These are phyloP conservation scores for Caenorhabditis plicata DNA, from an alignment of 2,888 invertebrate genomes.

Conservation along the genomic window DNA sequence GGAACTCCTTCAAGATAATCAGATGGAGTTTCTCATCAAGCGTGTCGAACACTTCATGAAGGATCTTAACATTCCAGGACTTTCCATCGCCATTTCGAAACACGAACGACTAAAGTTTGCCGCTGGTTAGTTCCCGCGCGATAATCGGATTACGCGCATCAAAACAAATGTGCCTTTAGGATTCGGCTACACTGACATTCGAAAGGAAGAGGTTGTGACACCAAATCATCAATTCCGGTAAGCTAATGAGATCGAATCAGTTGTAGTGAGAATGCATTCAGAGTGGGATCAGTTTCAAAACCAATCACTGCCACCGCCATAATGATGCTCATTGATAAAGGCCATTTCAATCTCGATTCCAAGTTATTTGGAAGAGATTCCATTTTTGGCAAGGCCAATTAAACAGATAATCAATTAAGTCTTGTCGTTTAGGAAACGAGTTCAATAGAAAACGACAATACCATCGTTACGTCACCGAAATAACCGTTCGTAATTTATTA, in stretches of 20 bases:
- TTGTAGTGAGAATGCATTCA: constrained; percentile 2
- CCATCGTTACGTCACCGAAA: constrained; percentile 55
- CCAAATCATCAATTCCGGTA: constrained; percentile 60
- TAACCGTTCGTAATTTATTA: constrained; percentile 59
- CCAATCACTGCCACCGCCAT: constrained; percentile 63
- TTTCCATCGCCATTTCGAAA: constrained; percentile 64
- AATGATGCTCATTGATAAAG: constrained; percentile 57
- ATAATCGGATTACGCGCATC: constrained; percentile 23
- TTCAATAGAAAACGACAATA: constrained; percentile 53
- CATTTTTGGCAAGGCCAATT: constrained; percentile 39
- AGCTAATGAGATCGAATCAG: neutral
- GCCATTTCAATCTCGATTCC: constrained; percentile 53
- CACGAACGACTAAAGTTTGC: constrained; percentile 63
- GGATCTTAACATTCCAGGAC: constrained; percentile 62
- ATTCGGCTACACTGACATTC: constrained; percentile 61
- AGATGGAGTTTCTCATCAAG: constrained; percentile 56
- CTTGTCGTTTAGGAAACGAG: constrained; percentile 45
- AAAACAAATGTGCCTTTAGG: constrained; percentile 37
- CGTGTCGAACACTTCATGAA: constrained; percentile 63
- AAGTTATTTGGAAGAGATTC: constrained; percentile 54
- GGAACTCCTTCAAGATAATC: constrained; percentile 48
- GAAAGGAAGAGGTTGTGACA: constrained; percentile 55
- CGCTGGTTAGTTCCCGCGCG: constrained; percentile 48
- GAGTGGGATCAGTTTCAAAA: constrained; percentile 63
- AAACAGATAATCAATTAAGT: neutral